Conservation (phyloP, 2,888 invertebrate genomes). For the Sinhomidia bicolor region DNA sequence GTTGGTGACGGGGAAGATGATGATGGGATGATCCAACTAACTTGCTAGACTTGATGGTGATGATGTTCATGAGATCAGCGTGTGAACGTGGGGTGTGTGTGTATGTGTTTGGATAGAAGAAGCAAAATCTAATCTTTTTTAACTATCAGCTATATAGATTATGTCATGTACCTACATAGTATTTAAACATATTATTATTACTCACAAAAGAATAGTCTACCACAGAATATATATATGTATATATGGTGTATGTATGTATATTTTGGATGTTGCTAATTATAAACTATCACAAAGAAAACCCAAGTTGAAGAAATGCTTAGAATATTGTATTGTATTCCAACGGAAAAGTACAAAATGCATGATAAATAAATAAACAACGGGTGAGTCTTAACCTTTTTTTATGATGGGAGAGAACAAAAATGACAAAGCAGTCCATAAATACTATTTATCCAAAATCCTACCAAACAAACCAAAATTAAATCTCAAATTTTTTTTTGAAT, state of each 20-base stretch:
- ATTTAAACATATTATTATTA: neutral
- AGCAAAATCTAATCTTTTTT: neutral
- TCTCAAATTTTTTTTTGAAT: no score
- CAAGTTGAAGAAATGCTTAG: neutral
- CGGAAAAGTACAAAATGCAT: constrained; percentile 14
- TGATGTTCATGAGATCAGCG: constrained; percentile 39
- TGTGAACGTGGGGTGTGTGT: constrained; percentile 11
- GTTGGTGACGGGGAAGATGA: neutral
- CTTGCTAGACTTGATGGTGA: constrained; percentile 56
- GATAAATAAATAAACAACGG: neutral
- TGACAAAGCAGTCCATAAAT: neutral
- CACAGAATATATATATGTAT: no score
- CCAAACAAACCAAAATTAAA: neutral
- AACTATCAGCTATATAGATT: neutral
- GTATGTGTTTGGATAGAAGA: neutral
- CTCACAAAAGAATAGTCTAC: no score
- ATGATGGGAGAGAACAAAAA: neutral
- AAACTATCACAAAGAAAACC: neutral
- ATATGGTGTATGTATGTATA: neutral
- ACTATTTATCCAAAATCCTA: no score
- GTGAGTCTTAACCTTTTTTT: neutral
- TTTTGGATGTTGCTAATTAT: neutral
- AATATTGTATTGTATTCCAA: neutral
- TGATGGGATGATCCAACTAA: neutral
- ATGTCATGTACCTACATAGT: neutral